Conservation (phyloP, 2,113 vertebrate genomes). For the Platycercus adscitus region DNA sequence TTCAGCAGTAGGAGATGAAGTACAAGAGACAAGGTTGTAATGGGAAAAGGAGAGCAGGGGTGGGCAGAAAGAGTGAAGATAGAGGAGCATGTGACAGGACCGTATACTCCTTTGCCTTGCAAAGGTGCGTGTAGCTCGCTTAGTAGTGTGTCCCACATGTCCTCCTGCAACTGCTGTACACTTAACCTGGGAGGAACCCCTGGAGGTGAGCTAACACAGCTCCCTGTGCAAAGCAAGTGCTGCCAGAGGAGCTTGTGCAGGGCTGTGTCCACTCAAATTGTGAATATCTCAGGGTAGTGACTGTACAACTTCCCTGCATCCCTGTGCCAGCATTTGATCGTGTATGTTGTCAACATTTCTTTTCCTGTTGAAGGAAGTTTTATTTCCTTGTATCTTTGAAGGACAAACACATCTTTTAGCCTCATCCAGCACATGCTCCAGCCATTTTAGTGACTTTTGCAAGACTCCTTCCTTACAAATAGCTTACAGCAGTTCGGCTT, state of each 20-base stretch:
- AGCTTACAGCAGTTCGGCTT: neutral
- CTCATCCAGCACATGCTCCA: neutral
- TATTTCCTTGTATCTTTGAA: neutral
- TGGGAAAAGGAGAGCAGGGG: neutral
- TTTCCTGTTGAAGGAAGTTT: neutral
- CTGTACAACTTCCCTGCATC: neutral
- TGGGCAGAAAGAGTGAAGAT: neutral
- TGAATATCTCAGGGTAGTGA: neutral
- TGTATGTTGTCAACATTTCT: accelerated
- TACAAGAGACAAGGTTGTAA: neutral
- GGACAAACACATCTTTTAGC: neutral
- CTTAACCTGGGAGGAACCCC: neutral
- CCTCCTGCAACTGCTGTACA: neutral
- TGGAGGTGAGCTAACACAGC: neutral
- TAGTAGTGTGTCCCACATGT: neutral
- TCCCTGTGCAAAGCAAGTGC: neutral
- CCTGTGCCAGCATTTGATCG: neutral
- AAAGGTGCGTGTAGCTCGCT: neutral
- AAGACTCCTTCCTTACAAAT: neutral
- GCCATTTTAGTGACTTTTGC: neutral
- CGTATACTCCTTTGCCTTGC: neutral
- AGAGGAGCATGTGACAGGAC: neutral
- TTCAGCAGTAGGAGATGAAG: neutral
- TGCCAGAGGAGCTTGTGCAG: neutral
- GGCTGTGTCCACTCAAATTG: neutral